phyloP scores from a whole-genome alignment of 2,113 vertebrate genomes.

The Dissostichus mawsoni region DNA sequence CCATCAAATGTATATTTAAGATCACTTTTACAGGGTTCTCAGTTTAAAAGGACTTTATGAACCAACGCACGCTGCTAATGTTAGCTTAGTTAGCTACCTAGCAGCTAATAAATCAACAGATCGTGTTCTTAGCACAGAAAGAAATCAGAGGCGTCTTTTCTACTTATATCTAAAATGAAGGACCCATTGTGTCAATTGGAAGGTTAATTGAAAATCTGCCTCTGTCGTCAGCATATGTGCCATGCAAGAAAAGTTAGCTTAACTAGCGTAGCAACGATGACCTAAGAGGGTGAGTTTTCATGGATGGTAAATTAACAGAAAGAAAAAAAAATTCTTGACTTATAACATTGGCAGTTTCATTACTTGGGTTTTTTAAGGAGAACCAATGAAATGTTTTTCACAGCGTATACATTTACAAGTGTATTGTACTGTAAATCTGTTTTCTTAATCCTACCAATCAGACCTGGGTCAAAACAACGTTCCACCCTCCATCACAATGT shows the following conservation, averaged over 20 bases:
- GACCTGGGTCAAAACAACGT: conserved; percentile 63
- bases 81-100: neutral
- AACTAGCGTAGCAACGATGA: neutral
- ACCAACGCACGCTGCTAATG: neutral
- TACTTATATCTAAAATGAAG: conserved; percentile 16
- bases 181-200: neutral
- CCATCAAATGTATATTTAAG: neutral
- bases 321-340: conserved; percentile 16
- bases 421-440: conserved; percentile 78
- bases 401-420: conserved; percentile 65
- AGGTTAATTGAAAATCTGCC: neutral
- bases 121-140: no score
- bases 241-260: neutral
- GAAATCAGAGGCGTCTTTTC: conserved; percentile 2
- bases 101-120: no score
- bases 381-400: conserved; percentile 60
- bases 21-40: neutral
- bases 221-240: neutral
- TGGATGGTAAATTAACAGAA: neutral
- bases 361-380: conserved; percentile 60
- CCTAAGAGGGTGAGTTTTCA: neutral
- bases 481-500: conserved; percentile 16
- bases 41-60: neutral
- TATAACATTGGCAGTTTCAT: conserved; percentile 29
- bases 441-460: conserved; percentile 68